A percentile compares a stretch with the other conserved stretches of the same genome.
Evolutionary conservation across 2,888 invertebrate species (phyloP).

Genomic region (Steromphala cineraria): DNA sequence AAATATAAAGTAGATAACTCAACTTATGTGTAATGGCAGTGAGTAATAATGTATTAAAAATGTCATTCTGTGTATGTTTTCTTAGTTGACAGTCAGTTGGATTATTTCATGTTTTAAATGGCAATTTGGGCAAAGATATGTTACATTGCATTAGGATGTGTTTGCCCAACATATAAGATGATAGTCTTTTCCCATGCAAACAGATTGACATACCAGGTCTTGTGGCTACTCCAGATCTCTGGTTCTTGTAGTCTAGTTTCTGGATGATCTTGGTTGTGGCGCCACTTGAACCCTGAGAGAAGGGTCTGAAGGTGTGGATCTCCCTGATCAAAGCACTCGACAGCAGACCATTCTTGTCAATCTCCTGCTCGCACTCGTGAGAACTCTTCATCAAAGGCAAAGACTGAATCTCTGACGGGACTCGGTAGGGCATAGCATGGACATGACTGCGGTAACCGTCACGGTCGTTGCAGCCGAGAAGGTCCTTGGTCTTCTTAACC

Average conservation of each 20-base stretch:
- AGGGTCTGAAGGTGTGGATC: slow-evolving; percentile 84
- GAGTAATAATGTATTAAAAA: too few relatives aligned
- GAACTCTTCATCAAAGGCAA: slow-evolving; percentile 76
- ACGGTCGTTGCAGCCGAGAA: slow-evolving; percentile 67
- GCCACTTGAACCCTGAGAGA: slow-evolving; percentile 79
- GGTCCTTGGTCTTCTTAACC: slow-evolving; percentile 69
- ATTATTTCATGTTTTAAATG: too few relatives aligned
- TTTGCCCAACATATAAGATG: too few relatives aligned
- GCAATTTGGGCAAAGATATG: too few relatives aligned
- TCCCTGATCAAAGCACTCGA: slow-evolving; percentile 83
- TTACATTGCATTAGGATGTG: too few relatives aligned
- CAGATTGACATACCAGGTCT: slow-evolving; percentile 77
- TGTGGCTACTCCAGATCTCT: slow-evolving; percentile 81
- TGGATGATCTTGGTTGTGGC: slow-evolving; percentile 75
- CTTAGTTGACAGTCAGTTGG: too few relatives aligned
- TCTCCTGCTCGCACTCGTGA: slow-evolving; percentile 82
- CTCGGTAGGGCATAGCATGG: slow-evolving; percentile 68
- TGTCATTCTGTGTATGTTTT: too few relatives aligned
- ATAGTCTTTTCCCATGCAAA: too few relatives aligned
- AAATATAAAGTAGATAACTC: too few relatives aligned
- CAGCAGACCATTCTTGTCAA: slow-evolving; percentile 80
- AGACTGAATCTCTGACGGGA: slow-evolving; percentile 69
- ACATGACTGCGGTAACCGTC: slow-evolving; percentile 65
- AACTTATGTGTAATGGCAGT: too few relatives aligned
- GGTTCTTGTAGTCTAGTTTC: slow-evolving; percentile 76